phyloP scores from a whole-genome alignment of 2,113 vertebrate genomes.

The Actenoides lindsayi region DNA sequence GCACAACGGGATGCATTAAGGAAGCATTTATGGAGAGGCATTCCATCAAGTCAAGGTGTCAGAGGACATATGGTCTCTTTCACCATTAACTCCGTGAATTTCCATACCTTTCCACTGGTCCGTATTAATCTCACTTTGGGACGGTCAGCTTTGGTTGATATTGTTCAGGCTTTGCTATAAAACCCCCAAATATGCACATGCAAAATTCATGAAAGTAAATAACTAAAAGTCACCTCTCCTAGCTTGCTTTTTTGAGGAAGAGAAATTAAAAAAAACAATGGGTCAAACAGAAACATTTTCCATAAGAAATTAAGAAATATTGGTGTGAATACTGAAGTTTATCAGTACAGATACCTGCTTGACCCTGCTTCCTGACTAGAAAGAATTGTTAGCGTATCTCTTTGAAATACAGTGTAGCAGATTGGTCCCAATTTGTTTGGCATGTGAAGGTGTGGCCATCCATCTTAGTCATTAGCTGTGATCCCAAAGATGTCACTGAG shows the following conservation, averaged over 20 bases:
- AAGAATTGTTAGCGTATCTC: neutral
- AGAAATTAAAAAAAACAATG: neutral
- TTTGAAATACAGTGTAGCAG: neutral
- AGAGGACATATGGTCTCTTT: slow-evolving; percentile 49
- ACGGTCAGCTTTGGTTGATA: neutral
- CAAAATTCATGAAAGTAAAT: neutral
- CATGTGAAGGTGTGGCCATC: neutral
- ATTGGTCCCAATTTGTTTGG: neutral
- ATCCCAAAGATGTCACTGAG: neutral
- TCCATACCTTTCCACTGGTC: slow-evolving; percentile 13
- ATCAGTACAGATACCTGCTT: neutral
- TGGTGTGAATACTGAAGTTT: neutral
- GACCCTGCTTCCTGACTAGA: neutral
- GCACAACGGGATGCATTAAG: slow-evolving; percentile 40
- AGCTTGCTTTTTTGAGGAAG: neutral
- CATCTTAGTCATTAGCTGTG: neutral
- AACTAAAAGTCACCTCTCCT: neutral
- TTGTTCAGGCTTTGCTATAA: neutral
- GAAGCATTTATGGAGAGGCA: slow-evolving; percentile 58
- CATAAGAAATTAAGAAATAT: neutral
- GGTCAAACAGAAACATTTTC: neutral
- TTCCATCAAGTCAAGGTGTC: slow-evolving; percentile 44
- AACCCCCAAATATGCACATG: neutral
- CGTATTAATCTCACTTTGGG: neutral
- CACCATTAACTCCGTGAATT: slow-evolving; percentile 18